These are phyloP conservation scores for Gordius sp. DNA, from an alignment of 2,888 invertebrate species.

Conservation along the genomic window DNA sequence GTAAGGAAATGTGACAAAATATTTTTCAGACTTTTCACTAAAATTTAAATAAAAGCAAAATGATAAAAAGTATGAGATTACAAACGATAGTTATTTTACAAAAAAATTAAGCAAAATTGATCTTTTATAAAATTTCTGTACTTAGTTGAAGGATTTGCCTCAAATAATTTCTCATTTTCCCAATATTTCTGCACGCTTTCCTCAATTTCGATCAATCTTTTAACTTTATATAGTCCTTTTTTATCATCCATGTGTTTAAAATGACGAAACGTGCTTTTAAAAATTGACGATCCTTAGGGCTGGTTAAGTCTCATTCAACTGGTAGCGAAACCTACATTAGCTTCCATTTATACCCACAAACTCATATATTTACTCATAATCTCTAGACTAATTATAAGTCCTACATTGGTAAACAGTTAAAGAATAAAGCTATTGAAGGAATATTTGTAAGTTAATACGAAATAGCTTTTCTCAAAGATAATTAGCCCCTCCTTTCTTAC, in stretches of 20 bases:
- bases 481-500: too few species aligned
- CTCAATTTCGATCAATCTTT: slow-evolving; percentile 66
- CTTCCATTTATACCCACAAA: too few species aligned
- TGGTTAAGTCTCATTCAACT: too few species aligned
- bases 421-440: too few species aligned
- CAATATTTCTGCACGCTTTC: slow-evolving; percentile 54
- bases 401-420: too few species aligned
- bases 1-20: slow-evolving; percentile 74
- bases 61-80: slow-evolving; percentile 3
- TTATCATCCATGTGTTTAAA: slow-evolving; percentile 32
- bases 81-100: not conserved
- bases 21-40: slow-evolving; percentile 42
- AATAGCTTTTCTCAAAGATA: too few species aligned
- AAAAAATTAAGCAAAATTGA: slow-evolving; percentile 4
- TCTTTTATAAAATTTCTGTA: slow-evolving; percentile 30
- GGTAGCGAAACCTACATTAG: too few species aligned
- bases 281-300: too few species aligned
- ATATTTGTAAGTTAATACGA: too few species aligned
- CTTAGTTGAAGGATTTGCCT: slow-evolving; percentile 47
- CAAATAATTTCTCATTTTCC: slow-evolving; percentile 51
- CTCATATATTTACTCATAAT: too few species aligned
- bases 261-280: too few species aligned
- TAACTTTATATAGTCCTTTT: slow-evolving; percentile 85
- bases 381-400: too few species aligned
- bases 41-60: slow-evolving; percentile 18